Percentiles rank a stretch among this genome's conserved stretches.
Evolutionary conservation across 2,113 vertebrate species (phyloP).

Genomic region (Telmatochromis sp.): DNA sequence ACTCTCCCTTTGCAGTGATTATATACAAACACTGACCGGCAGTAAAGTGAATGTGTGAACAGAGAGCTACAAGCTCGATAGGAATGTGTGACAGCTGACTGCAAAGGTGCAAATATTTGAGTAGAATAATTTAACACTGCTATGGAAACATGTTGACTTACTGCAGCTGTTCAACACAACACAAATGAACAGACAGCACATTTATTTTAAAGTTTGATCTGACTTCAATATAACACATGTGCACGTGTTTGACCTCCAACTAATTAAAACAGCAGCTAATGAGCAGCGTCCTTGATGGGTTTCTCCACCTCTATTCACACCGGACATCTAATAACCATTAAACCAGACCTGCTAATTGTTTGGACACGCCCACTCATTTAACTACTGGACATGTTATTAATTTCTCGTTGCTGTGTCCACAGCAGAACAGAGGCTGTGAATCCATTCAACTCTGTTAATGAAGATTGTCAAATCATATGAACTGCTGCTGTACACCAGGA

Average conservation of each 20-base stretch:
- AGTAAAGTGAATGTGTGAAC: not conserved
- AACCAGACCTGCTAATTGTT: not conserved
- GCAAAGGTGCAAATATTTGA: not conserved
- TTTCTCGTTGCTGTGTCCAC: not conserved
- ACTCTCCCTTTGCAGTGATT: not conserved
- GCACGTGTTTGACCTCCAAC: not conserved
- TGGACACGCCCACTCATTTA: constrained; percentile 2
- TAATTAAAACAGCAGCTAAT: constrained; percentile 15
- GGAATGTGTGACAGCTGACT: not conserved
- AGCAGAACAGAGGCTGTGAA: not conserved
- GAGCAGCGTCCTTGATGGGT: not conserved
- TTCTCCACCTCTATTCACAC: not conserved
- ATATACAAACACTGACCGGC: not conserved
- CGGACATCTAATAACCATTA: not conserved
- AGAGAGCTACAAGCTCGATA: not conserved
- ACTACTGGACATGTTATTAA: not conserved
- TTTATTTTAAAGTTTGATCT: not conserved
- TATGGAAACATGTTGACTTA: not conserved
- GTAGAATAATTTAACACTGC: not conserved
- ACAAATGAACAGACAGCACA: not conserved
- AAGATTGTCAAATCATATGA: not conserved
- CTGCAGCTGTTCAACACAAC: not conserved
- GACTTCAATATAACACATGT: not conserved
- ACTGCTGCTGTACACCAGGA: not conserved
- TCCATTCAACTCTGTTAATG: not conserved